phyloP scores from a whole-genome alignment of 2,797 vertebrate genomes.

The Tympanoctomys barrerae region DNA sequence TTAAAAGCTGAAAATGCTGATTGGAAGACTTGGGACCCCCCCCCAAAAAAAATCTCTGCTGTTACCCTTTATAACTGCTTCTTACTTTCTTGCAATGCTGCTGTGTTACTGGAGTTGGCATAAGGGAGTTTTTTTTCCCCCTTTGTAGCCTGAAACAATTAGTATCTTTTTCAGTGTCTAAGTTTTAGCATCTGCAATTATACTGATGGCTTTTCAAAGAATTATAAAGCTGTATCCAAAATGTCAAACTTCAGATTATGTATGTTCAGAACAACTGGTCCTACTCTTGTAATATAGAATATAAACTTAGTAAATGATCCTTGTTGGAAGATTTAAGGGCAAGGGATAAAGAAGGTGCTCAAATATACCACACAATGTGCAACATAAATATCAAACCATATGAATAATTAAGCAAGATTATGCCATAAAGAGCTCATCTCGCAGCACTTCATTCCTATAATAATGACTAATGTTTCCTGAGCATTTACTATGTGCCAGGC shows the following conservation, averaged over 20 bases:
- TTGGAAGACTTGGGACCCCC: not conserved
- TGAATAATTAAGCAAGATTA: conserved; percentile 52
- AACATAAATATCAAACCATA: conserved; percentile 50
- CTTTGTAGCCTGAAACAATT: not conserved
- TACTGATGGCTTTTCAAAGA: conserved; percentile 19
- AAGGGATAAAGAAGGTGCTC: conserved; percentile 33
- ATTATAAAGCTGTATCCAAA: conserved; percentile 55
- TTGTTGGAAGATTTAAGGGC: conserved; percentile 65
- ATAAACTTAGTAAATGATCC: conserved; percentile 70
- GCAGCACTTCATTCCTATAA: not conserved
- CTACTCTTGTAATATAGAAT: conserved; percentile 63
- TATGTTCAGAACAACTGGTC: conserved; percentile 43
- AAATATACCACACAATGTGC: not conserved
- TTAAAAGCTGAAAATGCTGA: not conserved
- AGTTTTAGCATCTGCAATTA: conserved; percentile 36
- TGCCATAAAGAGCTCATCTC: not conserved
- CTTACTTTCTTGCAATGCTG: conserved; percentile 32
- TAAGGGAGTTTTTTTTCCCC: not conserved
- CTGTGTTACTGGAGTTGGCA: not conserved
- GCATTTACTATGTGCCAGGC: not conserved
- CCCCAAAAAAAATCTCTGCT: not conserved
- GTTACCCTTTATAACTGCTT: not conserved
- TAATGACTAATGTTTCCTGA: conserved; percentile 44
- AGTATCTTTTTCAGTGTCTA: conserved; percentile 8
- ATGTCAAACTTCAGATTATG: conserved; percentile 66